These are phyloP conservation scores for Picathartes gymnocephalus DNA, from an alignment of 2,113 vertebrate species.

Conservation along the genomic window DNA sequence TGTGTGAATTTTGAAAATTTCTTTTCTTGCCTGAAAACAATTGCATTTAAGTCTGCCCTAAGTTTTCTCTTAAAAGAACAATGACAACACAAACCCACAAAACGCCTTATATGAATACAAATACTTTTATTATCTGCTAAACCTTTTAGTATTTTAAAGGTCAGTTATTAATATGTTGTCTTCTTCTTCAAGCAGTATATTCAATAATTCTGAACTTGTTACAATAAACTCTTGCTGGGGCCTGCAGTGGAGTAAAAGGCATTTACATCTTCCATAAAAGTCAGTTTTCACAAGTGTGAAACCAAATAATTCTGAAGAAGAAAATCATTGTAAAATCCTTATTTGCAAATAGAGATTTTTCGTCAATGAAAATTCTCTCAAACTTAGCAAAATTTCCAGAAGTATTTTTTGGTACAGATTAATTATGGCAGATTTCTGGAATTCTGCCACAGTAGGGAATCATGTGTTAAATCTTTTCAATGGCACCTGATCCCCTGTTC, in stretches of 20 bases:
- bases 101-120: neutral
- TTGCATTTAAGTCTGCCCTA: neutral
- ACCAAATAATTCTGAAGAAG: neutral
- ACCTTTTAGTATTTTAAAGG: neutral
- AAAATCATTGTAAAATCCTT: neutral
- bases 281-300: neutral
- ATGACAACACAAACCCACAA: neutral
- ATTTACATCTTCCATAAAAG: neutral
- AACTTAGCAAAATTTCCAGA: neutral
- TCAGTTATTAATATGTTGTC: neutral
- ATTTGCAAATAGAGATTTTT: neutral
- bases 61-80: neutral
- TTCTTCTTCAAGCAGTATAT: constrained; percentile 34
- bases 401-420: neutral
- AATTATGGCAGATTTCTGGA: neutral
- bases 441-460: neutral
- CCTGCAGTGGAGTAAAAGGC: neutral
- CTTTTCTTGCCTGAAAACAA: constrained; percentile 81
- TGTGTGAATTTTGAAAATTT: constrained; percentile 91
- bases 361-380: neutral
- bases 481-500: neutral
- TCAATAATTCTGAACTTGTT: neutral
- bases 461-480: neutral
- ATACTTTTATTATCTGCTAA: neutral
- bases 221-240: neutral